Evolutionary conservation across 2,797 vertebrate genomes (phyloP), one percentile per base, ranked within the genome.

Genomic region (Hydrophis major): DNA sequence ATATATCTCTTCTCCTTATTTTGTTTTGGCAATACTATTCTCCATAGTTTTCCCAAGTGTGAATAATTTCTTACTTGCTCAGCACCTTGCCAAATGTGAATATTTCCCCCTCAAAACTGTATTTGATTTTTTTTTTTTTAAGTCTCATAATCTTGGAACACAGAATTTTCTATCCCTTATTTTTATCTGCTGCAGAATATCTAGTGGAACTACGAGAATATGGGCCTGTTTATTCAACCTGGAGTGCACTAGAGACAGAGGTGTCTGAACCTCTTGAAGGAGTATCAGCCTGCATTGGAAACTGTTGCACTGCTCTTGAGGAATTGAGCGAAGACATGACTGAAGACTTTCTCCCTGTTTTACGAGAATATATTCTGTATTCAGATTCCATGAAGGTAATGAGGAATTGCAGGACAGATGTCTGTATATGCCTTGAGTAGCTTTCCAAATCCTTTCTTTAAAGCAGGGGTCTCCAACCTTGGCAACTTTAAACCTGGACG

Each of bases 381-480:
- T 98, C 99, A 0, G 99, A 99, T 91, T 99, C 99, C 18, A 99
- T 99, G 99, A 99, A 99, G 99, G 99, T 99, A 96, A 97, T 93
- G 63, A 63, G 69, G 90, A 8, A 11, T 6, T 14, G 89, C 32
- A 74, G 91, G 53, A 6, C 0, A 0, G 11, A 53, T 86, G 4
- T 66, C 0, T 37, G 25, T 25, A 37, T 7, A 11, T 86, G 53
- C 22, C 37, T 2, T 86, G 47, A 4, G 5, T 86, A n/a, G 14
- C 18, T 37, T 27, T 89, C 32, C 74, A 53, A 14, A 7, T 37
- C 8, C 8, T 63, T 83, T 32, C 66, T 83, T 83, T 86, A 25
- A n/a, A 61, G 53, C 50, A 50, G 50, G 50, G 50, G 6, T 50
- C 50, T 50, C 50, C 50, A 53, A 53, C 50, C 50, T 53, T 53